Evolutionary conservation across 2,888 invertebrate genomes (phyloP).

Genomic region (Alviniconcha strummeri): DNA sequence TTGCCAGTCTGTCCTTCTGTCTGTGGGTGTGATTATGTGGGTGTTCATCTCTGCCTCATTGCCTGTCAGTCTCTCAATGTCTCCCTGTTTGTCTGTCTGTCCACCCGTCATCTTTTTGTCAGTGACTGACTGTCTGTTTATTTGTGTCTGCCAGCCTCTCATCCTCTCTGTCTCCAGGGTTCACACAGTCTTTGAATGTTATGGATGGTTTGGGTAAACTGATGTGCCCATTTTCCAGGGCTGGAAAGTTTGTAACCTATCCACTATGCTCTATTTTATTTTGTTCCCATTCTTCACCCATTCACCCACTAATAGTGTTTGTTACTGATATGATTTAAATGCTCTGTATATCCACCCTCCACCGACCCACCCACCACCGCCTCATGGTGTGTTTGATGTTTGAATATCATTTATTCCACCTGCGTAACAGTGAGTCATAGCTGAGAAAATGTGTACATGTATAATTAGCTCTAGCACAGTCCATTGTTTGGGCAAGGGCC

Average conservation of each 20-base stretch:
- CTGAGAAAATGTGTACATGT: too few species aligned
- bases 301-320: too few species aligned
- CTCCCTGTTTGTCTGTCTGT: not conserved
- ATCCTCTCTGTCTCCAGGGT: not conserved
- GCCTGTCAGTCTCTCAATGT: not conserved
- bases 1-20: not conserved
- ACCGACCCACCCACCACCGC: too few species aligned
- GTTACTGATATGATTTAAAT: too few species aligned
- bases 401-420: too few species aligned
- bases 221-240: too few species aligned
- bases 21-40: not conserved
- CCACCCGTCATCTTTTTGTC: conserved; percentile 7
- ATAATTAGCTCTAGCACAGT: too few species aligned
- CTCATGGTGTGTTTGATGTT: too few species aligned
- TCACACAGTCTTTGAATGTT: not conserved
- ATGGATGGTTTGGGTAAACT: not conserved
- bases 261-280: not conserved
- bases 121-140: not conserved
- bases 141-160: not conserved
- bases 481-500: too few species aligned
- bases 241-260: not conserved
- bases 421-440: too few species aligned
- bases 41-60: not conserved
- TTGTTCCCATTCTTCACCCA: not conserved
- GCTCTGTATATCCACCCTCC: too few species aligned